A percentile compares a stretch with the other conserved stretches of the same genome.
phyloP scores from a whole-genome alignment of 2,797 vertebrate species.

The Channallabes apus region DNA sequence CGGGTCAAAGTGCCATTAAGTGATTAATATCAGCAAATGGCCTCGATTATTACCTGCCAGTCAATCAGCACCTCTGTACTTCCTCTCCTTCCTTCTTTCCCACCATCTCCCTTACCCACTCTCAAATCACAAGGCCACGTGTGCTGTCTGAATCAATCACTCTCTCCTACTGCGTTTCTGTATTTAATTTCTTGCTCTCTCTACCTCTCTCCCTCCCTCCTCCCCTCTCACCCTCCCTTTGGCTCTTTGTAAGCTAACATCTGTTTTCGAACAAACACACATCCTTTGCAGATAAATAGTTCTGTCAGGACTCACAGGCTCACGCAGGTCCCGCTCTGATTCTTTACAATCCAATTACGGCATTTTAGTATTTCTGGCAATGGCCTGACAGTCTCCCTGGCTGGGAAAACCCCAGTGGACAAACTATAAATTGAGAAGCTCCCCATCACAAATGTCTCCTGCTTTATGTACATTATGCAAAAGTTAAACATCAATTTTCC shows the following conservation, averaged over 20 bases:
- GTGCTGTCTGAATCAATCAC: slow-evolving; percentile 41
- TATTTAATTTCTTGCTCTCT: slow-evolving; percentile 32
- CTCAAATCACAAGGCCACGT: slow-evolving; percentile 45
- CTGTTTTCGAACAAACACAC: slow-evolving; percentile 69
- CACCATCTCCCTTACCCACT: slow-evolving; percentile 42
- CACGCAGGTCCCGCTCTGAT: slow-evolving; percentile 64
- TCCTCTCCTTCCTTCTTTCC: slow-evolving; percentile 28
- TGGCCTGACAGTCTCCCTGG: slow-evolving; percentile 57
- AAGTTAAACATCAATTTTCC: slow-evolving; percentile 46
- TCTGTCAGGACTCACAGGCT: slow-evolving; percentile 64
- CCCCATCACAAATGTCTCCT: slow-evolving; percentile 39
- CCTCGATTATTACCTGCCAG: slow-evolving; percentile 81
- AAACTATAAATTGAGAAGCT: slow-evolving; percentile 63
- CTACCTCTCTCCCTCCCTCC: slow-evolving; percentile 35
- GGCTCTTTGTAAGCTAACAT: slow-evolving; percentile 67
- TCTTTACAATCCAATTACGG: slow-evolving; percentile 72
- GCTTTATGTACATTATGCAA: slow-evolving; percentile 49
- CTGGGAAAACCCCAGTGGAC: slow-evolving; percentile 57
- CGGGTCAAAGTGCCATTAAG: slow-evolving; percentile 65
- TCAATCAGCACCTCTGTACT: slow-evolving; percentile 65
- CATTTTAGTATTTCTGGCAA: slow-evolving; percentile 66
- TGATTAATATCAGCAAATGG: slow-evolving; percentile 78
- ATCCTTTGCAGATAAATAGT: slow-evolving; percentile 57
- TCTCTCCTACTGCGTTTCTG: slow-evolving; percentile 35
- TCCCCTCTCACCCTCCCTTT: slow-evolving; percentile 59